Evolutionary conservation across 2,113 vertebrate genomes (phyloP).

Genomic region (Proteles cristata): DNA sequence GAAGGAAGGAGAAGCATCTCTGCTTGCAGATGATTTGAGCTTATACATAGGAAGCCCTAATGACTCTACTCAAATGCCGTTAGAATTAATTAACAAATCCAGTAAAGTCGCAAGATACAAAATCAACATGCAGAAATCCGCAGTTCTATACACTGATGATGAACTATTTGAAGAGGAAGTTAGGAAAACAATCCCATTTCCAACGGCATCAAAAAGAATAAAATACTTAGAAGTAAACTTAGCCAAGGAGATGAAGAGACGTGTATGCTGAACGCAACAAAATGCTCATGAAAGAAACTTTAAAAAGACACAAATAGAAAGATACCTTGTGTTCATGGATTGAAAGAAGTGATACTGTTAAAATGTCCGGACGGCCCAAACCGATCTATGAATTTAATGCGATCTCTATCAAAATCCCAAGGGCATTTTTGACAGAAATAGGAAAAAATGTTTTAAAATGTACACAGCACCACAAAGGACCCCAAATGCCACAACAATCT

Average conservation of each 20-base stretch:
- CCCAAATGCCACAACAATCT: not conserved
- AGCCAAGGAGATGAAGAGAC: not conserved
- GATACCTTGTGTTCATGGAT: not conserved
- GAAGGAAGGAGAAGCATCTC: not conserved
- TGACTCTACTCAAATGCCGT: not conserved
- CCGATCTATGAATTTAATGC: not conserved
- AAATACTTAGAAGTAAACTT: not conserved
- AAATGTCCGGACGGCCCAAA: not conserved
- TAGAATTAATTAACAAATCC: not conserved
- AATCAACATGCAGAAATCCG: not conserved
- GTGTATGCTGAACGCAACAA: not conserved
- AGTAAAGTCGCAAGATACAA: not conserved
- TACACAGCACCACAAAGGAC: not conserved
- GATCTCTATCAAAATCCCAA: not conserved
- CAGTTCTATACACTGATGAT: not conserved
- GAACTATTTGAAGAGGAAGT: constrained; percentile 9
- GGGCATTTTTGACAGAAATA: not conserved
- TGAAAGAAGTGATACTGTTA: not conserved
- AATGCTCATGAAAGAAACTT: not conserved
- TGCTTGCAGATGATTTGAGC: not conserved
- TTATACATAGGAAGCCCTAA: not conserved
- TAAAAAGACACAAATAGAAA: not conserved
- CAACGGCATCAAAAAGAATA: not conserved
- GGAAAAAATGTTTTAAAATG: not conserved
- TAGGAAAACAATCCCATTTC: not conserved